These are phyloP conservation scores for Theretra japonica DNA, from an alignment of 2,888 invertebrate species.

Conservation along the genomic window DNA sequence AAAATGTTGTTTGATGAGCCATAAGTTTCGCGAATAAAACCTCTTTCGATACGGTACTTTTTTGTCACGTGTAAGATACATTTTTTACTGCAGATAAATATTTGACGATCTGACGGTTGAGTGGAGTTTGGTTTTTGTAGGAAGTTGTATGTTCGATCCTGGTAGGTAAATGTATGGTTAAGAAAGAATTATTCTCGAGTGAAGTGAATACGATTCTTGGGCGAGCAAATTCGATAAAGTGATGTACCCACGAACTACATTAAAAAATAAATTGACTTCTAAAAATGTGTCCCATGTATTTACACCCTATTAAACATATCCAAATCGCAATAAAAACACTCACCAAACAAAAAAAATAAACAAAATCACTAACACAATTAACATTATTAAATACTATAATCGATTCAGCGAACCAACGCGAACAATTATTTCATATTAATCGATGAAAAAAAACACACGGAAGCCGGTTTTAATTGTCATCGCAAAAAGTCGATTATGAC, in stretches of 20 bases:
- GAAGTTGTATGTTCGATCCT: no score
- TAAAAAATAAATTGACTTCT: no score
- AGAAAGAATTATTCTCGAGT: no score
- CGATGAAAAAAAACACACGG: constrained; percentile 73
- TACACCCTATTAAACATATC: no score
- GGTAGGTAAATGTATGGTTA: no score
- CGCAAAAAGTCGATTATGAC: constrained; percentile 71
- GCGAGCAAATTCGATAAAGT: no score
- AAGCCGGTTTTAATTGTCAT: constrained; percentile 67
- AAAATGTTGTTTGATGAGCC: constrained; percentile 30
- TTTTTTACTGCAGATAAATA: not conserved
- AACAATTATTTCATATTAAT: constrained; percentile 65
- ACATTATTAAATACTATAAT: constrained; percentile 20
- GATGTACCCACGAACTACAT: no score
- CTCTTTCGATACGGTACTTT: constrained; percentile 25
- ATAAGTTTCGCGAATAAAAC: constrained; percentile 24
- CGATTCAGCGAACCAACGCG: constrained; percentile 43
- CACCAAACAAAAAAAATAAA: not conserved
- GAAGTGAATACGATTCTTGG: no score
- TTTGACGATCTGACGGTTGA: not conserved
- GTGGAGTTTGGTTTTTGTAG: no score
- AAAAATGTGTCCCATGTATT: no score
- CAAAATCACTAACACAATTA: constrained; percentile 11
- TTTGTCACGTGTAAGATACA: not conserved
- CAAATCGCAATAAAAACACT: not conserved